phyloP scores from a whole-genome alignment of 64 coral and sea anemone species.

The Pocillopora damicornis region DNA sequence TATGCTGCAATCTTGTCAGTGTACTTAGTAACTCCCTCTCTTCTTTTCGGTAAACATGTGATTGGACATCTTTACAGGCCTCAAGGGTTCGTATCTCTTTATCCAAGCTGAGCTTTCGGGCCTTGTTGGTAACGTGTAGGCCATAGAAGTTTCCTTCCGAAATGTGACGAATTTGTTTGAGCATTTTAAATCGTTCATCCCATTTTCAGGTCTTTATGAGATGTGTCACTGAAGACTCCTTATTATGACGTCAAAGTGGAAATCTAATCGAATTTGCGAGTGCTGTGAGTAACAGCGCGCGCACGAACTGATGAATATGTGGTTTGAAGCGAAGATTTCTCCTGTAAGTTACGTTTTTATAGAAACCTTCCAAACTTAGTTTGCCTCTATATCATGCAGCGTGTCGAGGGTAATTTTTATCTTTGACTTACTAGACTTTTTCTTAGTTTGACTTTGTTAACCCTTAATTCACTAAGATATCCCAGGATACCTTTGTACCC shows the following conservation, averaged over 20 bases:
- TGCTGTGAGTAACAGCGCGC: not conserved
- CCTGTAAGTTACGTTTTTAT: no score
- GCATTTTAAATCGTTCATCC: constrained; percentile 46
- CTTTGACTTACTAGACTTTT: no score
- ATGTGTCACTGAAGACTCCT: not conserved
- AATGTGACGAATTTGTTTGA: constrained; percentile 68
- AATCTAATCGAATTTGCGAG: not conserved
- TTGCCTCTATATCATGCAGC: no score
- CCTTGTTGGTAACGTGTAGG: constrained; percentile 78
- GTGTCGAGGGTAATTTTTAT: no score
- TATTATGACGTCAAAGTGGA: constrained; percentile 35
- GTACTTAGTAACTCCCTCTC: constrained; percentile 69
- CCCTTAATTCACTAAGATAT: no score
- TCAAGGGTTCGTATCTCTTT: constrained; percentile 76
- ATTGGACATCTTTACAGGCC: constrained; percentile 61
- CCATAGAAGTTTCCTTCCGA: constrained; percentile 89
- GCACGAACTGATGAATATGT: not conserved
- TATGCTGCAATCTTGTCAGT: constrained; percentile 54
- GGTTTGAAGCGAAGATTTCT: not conserved
- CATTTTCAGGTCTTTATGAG: not conserved
- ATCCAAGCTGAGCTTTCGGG: constrained; percentile 53
- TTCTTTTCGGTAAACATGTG: constrained; percentile 76
- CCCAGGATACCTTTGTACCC: no score
- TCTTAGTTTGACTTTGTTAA: no score
- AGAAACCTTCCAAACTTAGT: no score